phyloP scores from a whole-genome alignment of 1,140 invertebrate genomes.

The Habropoda laboriosa region DNA sequence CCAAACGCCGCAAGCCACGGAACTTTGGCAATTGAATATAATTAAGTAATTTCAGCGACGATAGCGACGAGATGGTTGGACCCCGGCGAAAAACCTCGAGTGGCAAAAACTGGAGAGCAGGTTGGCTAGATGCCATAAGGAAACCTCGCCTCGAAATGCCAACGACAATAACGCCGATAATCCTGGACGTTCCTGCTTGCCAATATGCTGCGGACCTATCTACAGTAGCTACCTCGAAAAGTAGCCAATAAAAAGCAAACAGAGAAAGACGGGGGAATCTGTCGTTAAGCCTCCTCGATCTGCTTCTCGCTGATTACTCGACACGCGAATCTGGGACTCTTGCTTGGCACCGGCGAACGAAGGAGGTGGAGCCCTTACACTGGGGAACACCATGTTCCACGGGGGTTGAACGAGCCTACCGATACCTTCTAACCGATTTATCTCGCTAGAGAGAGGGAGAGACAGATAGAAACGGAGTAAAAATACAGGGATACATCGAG shows the following conservation, averaged over 20 bases:
- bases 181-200: conserved; percentile 70
- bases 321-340: conserved; percentile 38
- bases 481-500: background rate
- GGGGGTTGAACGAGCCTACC: background rate
- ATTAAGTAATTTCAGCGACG: conserved; percentile 72
- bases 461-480: background rate
- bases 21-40: conserved; percentile 81
- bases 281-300: conserved; percentile 59
- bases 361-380: conserved; percentile 9
- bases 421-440: background rate
- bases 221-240: conserved; percentile 77
- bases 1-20: conserved; percentile 36
- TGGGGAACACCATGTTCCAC: background rate
- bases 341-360: conserved; percentile 35
- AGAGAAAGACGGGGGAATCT: conserved; percentile 56
- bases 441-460: background rate
- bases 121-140: conserved; percentile 78
- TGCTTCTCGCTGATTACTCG: conserved; percentile 39
- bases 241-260: conserved; percentile 77
- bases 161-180: conserved; percentile 76
- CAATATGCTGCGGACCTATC: conserved; percentile 79
- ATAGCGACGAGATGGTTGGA: conserved; percentile 50
- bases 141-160: conserved; percentile 70
- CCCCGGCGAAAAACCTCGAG: conserved; percentile 47
- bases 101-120: conserved; percentile 60